phyloP scores from a whole-genome alignment of 1,140 invertebrate species.

The Drosophila bipectinata region DNA sequence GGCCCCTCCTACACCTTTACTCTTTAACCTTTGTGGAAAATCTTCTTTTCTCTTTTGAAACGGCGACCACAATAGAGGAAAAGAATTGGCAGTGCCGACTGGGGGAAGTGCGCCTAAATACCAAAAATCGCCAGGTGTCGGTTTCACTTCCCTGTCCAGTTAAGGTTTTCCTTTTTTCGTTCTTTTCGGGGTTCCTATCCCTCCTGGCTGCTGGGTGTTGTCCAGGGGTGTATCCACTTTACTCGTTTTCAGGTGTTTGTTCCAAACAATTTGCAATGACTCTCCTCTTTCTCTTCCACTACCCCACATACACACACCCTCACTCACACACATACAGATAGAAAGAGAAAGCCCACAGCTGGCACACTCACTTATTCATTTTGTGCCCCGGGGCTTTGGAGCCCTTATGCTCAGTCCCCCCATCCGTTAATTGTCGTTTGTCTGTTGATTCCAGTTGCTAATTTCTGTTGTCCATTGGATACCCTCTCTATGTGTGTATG shows the following conservation, averaged over 20 bases:
- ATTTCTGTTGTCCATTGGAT: constrained; percentile 54
- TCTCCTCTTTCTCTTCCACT: neutral
- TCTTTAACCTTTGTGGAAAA: neutral
- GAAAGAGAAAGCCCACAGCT: constrained; percentile 1
- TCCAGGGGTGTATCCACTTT: neutral
- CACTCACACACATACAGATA: neutral
- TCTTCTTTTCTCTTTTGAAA: neutral
- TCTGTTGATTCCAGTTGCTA: constrained; percentile 57
- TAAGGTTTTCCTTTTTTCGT: neutral
- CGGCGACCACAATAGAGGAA: constrained; percentile 31
- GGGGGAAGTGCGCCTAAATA: constrained; percentile 25
- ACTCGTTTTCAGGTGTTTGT: constrained; percentile 25
- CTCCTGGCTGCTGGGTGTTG: neutral
- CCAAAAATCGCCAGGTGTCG: constrained; percentile 46
- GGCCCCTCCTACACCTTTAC: neutral
- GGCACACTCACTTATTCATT: constrained; percentile 54
- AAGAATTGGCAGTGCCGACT: neutral
- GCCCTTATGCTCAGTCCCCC: constrained; percentile 12
- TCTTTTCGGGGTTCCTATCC: neutral
- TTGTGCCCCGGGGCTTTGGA: constrained; percentile 1
- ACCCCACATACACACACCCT: neutral
- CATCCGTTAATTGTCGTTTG: constrained; percentile 51
- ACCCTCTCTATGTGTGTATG: neutral
- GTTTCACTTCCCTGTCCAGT: constrained; percentile 16
- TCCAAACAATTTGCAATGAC: constrained; percentile 53